phyloP scores from a whole-genome alignment of 1,140 invertebrate species.

The Pseudachorutes palmiensis region DNA sequence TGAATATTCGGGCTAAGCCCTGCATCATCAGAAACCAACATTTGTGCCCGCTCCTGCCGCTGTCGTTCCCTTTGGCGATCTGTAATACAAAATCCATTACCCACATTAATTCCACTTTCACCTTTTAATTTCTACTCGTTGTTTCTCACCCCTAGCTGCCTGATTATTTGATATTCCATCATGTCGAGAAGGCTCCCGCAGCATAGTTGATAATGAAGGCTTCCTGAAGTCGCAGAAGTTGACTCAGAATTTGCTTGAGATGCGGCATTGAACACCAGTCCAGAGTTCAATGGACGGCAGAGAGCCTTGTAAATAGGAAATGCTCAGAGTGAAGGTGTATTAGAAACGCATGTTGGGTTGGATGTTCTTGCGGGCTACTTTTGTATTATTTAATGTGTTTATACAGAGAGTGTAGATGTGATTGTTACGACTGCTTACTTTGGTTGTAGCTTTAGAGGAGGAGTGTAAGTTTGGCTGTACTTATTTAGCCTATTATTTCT shows the following conservation, averaged over 20 bases:
- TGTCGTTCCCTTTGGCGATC: conserved; percentile 63
- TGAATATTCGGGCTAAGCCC: conserved; percentile 31
- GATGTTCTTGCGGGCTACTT: too few species aligned
- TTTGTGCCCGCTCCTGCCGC: conserved; percentile 59
- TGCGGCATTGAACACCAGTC: conserved; percentile 25
- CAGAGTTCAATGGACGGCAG: background rate
- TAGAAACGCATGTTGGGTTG: too few species aligned
- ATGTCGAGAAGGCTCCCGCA: conserved; percentile 38
- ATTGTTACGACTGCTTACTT: too few species aligned
- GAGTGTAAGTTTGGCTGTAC: too few species aligned
- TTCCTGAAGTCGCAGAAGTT: background rate
- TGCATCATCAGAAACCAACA: conserved; percentile 56
- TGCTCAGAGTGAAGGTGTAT: too few species aligned
- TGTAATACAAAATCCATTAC: background rate
- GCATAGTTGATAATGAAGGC: conserved; percentile 32
- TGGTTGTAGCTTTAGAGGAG: too few species aligned
- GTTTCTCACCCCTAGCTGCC: conserved; percentile 33
- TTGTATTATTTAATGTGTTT: too few species aligned
- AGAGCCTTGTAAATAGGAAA: background rate
- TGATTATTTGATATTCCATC: conserved; percentile 38
- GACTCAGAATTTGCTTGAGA: background rate
- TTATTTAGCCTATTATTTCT: too few species aligned
- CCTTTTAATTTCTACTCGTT: too few species aligned
- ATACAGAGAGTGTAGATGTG: too few species aligned
- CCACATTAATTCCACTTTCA: background rate